Conservation (phyloP, 2,888 invertebrate species). For the Mimachlamys varia region DNA sequence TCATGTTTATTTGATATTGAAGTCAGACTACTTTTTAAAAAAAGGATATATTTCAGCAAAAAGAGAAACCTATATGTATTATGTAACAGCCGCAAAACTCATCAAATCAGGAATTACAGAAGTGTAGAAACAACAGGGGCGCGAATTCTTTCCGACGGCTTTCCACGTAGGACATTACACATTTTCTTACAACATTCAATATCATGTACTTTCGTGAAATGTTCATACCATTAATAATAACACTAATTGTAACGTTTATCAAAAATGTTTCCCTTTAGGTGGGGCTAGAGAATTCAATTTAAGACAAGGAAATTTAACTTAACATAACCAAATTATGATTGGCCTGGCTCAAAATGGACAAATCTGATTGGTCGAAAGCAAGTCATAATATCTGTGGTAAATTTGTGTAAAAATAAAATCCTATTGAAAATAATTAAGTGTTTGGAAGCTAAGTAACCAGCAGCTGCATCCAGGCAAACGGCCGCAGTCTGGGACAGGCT, state of each 20-base stretch:
- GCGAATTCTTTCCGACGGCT: not conserved
- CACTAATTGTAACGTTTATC: conserved; percentile 25
- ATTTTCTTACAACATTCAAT: conserved; percentile 36
- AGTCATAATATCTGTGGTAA: conserved; percentile 25
- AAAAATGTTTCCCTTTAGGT: conserved; percentile 31
- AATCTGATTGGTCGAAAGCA: not conserved
- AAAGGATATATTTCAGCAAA: not conserved
- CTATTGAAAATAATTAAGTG: conserved; percentile 34
- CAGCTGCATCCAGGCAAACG: not conserved
- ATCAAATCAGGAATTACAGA: not conserved
- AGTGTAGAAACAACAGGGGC: not conserved
- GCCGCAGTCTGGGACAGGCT: not conserved
- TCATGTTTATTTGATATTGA: conserved; percentile 27
- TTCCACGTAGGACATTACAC: conserved; percentile 12
- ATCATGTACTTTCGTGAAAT: not conserved
- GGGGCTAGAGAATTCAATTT: conserved; percentile 34
- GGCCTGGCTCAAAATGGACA: conserved; percentile 4
- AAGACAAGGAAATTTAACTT: conserved; percentile 26
- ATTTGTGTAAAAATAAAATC: conserved; percentile 36
- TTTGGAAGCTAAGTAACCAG: not conserved
- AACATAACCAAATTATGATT: conserved; percentile 13
- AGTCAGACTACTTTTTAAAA: not conserved
- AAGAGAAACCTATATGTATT: not conserved
- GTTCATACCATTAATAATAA: conserved; percentile 23
- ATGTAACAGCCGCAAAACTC: not conserved